Base-by-base conservation (phyloP, 2,888 invertebrate genomes). In the Acanthopleura granulata region DNA sequence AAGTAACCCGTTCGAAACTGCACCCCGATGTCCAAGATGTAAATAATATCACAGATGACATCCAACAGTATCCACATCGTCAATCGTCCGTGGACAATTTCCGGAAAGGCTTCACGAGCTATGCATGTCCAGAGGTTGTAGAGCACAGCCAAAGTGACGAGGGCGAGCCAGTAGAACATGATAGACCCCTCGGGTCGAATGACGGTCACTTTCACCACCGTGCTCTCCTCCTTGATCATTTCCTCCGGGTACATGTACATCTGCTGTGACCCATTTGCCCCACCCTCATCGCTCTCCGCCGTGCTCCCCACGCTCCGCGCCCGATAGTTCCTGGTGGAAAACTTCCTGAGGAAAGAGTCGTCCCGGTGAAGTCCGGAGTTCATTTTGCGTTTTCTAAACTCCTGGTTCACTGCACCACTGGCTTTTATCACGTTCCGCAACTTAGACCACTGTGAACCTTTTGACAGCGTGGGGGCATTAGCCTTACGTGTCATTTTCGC, bases 51-150 rank as follows among this genome's bases (percentile, higher is more conserved):
- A 87, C 95, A 95, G 86, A 97, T 91, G 76, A 94, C 94, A 91
- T 98, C 98, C 16, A 87, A 79, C 14, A 82, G 79, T 25, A 86
- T 83, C 90, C 90, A 90, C 57, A 85, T 79, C 0, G 76, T 72
- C 25, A 81, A 79, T 73, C 85, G 83, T 9, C 85, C 84, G 9
- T 80, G 69, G 76, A 95, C 95, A 79, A 98, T 93, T 90, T 97
- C 97, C 27, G 97, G 96, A 91, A 98, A 95, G 89, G 97, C 97
- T 91, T 98, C 96, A 74, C 98, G 93, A 70, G 97, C 97, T 85
- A 98, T 98, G 80, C 97, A 93, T 49, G 97, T 96, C 98, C 98
- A 98, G 82, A 97, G 93, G 91, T 98, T 98, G 92, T 98, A 98
- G 78, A 98, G 93, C 84, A 97, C 96, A 90, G 96, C 96, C 81